phyloP scores from a whole-genome alignment of 1,140 invertebrate species.

The Campoletis sonorensis region DNA sequence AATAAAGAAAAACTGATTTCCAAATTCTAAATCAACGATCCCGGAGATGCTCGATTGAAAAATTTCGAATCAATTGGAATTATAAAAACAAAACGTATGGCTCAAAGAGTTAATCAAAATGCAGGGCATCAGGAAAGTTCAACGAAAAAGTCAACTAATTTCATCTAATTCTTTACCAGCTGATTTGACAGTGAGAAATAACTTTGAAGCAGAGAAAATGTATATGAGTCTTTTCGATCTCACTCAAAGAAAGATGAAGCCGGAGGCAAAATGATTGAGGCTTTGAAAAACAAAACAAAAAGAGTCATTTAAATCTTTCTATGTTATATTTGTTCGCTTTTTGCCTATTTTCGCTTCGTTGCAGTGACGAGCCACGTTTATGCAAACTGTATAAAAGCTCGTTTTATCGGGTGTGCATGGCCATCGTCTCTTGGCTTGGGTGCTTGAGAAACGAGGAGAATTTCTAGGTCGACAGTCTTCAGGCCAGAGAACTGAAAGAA shows the following conservation, averaged over 20 bases:
- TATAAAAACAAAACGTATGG: no score
- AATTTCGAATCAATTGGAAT: no score
- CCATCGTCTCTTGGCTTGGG: background rate
- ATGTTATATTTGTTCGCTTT: background rate
- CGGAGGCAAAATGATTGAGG: background rate
- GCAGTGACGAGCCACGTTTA: conserved; percentile 6
- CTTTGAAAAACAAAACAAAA: background rate
- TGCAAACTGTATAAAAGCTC: conserved; percentile 6
- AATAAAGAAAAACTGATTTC: no score
- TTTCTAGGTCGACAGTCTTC: conserved; percentile 6
- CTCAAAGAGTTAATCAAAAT: no score
- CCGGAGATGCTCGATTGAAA: no score
- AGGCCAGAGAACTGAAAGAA: background rate
- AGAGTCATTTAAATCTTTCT: background rate
- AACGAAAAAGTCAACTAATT: background rate
- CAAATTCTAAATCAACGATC: no score
- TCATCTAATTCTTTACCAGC: background rate
- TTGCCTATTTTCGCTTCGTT: background rate
- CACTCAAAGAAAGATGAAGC: background rate
- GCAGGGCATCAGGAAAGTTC: background rate
- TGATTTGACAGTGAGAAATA: no score
- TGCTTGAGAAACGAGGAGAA: conserved; percentile 1
- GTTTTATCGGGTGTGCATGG: conserved; percentile 2
- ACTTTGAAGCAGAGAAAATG: no score
- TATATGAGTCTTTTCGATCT: background rate